A percentile compares a stretch with the other conserved stretches of the same genome.
Conservation (phyloP, 2,888 invertebrate genomes). For the Drosophila colorata region DNA sequence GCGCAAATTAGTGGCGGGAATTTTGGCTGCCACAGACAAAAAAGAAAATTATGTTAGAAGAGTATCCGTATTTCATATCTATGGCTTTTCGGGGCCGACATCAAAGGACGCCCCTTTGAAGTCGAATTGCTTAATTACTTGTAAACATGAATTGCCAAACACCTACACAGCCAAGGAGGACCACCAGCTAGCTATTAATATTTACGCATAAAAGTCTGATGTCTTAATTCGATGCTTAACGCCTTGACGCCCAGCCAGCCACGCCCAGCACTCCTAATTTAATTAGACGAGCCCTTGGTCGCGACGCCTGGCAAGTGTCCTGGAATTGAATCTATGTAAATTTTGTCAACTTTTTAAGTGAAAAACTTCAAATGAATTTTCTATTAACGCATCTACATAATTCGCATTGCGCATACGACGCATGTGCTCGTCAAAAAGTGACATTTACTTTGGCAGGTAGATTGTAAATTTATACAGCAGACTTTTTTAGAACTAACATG, state of each 20-base stretch:
- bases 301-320: conserved; percentile 37
- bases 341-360: conserved; percentile 70
- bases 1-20: conserved; percentile 66
- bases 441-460: conserved; percentile 14
- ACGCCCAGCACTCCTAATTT: conserved; percentile 71
- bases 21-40: conserved; percentile 15
- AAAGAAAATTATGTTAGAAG: conserved; percentile 32
- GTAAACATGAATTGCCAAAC: conserved; percentile 78
- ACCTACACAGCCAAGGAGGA: conserved; percentile 38
- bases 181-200: conserved; percentile 49
- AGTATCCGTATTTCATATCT: conserved; percentile 48
- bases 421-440: conserved; percentile 16
- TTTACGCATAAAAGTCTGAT: conserved; percentile 23
- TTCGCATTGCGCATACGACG: conserved; percentile 47
- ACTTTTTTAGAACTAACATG: neutral
- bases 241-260: conserved; percentile 68
- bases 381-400: conserved; percentile 56
- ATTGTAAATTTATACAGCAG: conserved; percentile 9
- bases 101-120: conserved; percentile 56
- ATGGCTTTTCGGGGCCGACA: conserved; percentile 37
- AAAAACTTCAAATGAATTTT: conserved; percentile 72
- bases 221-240: conserved; percentile 71
- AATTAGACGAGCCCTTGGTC: conserved; percentile 59
- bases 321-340: conserved; percentile 62
- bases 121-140: conserved; percentile 76